Percentiles rank a stretch among this genome's conserved stretches.
Conservation (phyloP, 1,140 invertebrate species). For the Euura saliciscinereae region DNA sequence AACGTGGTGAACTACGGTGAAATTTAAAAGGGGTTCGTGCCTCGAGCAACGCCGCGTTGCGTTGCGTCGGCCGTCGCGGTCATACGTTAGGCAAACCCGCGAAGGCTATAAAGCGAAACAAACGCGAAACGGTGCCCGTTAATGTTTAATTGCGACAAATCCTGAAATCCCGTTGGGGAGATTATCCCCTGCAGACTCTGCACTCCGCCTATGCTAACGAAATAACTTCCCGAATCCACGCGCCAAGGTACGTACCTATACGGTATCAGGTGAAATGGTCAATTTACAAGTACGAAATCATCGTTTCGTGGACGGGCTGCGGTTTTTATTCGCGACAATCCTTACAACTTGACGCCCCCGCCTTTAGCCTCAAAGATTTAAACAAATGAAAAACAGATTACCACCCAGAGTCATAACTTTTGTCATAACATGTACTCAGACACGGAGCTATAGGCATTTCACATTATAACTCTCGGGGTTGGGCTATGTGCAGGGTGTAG, state of each 20-base stretch:
- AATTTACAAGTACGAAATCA: no score
- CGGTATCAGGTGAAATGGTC: neutral
- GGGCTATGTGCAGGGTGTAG: conserved; percentile 55
- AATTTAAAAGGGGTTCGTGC: conserved; percentile 2
- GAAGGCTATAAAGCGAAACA: neutral
- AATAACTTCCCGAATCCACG: neutral
- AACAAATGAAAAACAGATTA: neutral
- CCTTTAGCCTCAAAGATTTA: neutral
- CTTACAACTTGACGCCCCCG: neutral
- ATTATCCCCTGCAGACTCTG: neutral
- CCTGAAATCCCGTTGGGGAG: neutral
- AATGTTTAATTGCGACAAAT: conserved; percentile 7
- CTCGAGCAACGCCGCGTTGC: neutral
- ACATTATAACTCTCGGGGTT: conserved; percentile 44
- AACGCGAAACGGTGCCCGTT: neutral
- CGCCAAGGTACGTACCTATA: neutral
- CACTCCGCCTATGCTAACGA: no score
- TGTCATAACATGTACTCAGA: neutral
- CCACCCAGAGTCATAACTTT: neutral
- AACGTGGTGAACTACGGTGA: neutral
- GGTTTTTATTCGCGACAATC: no score
- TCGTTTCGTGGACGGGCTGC: no score
- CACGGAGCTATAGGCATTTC: conserved; percentile 19
- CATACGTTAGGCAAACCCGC: neutral
- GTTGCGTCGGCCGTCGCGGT: neutral